These are phyloP conservation scores for Alectoris magna DNA, from an alignment of 2,797 vertebrate species.

Conservation along the genomic window DNA sequence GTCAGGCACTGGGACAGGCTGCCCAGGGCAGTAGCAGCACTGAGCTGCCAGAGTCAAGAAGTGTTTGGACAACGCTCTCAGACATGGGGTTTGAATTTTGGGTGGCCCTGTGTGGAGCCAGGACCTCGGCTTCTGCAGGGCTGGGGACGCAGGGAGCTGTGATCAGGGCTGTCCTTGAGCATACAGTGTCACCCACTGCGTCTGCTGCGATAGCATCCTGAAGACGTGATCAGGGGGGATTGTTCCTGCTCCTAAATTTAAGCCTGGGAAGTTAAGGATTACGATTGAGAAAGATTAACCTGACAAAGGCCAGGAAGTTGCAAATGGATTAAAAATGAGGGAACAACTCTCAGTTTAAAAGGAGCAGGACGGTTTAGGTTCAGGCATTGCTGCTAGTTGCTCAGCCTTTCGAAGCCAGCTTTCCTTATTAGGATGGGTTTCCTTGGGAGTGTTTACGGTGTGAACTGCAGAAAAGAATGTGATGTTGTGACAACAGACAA, in stretches of 20 bases:
- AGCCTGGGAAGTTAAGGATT: neutral
- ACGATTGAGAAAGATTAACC: constrained; percentile 51
- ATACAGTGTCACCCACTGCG: fast-evolving
- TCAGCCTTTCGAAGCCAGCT: neutral
- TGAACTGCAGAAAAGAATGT: neutral
- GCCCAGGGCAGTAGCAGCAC: no score
- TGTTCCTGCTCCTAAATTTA: constrained; percentile 38
- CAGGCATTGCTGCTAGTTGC: neutral
- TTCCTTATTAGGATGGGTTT: fast-evolving
- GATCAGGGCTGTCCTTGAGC: neutral
- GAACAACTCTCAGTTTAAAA: neutral
- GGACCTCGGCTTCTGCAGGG: no score
- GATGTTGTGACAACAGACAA: neutral
- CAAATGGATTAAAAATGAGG: neutral
- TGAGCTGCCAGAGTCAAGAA: no score
- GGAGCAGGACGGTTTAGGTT: neutral
- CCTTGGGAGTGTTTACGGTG: neutral
- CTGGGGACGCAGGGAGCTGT: neutral
- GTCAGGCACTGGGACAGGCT: no score
- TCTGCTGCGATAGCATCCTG: constrained; percentile 3
- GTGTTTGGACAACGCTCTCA: no score
- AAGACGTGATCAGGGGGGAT: neutral
- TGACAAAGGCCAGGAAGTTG: neutral
- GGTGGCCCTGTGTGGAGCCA: neutral
- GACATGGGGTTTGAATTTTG: neutral